Base-by-base conservation (phyloP, 1,140 invertebrate genomes). In the Pseudachorutes palmiensis region DNA sequence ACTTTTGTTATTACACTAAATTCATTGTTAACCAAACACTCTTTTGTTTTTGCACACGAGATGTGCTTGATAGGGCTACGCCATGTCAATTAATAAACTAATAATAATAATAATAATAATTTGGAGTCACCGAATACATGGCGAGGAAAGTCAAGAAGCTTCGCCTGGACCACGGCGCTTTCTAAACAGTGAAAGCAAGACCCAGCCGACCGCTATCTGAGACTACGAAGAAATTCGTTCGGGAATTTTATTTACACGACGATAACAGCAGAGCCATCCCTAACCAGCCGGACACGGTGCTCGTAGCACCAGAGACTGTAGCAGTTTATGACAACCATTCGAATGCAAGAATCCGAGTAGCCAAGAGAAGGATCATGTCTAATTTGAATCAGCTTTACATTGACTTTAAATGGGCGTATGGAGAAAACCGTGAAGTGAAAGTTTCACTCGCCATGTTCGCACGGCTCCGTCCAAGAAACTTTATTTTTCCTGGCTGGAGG, bases 181-280 rank as follows among this genome's bases (percentile, higher is more conserved):
- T n/a, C n/a, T n/a, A n/a, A n/a, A n/a, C n/a, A n/a, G n/a, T n/a
- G n/a, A n/a, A n/a, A n/a, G n/a, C n/a, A n/a, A n/a, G n/a, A n/a
- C n/a, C n/a, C n/a, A n/a, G n/a, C n/a, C n/a, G n/a, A n/a, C n/a
- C n/a, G 28, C n/a, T 58, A 12, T 22, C 55, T 58, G 55, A 58
- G 22, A 22, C n/a, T 12, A 58, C 55, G 5, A 22, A 12, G 24
- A 58, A 5, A 5, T 5, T 22, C 24, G 22, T 58, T 22, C 5
- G 24, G 24, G 55, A 58, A 58, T 58, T 58, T 58, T 58, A 58
- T 58, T 24, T 24, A 22, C 5, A 58, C 22, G 55, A 58, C 55
- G 55, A 22, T 5, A 58, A 58, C 22, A 58, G 55, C 28, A 58
- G 55, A 58, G 5, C 55, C 5, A 22, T 9, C 5, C n/a, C 55